phyloP scores from a whole-genome alignment of 2,888 invertebrate genomes.

The Patella pellucida region DNA sequence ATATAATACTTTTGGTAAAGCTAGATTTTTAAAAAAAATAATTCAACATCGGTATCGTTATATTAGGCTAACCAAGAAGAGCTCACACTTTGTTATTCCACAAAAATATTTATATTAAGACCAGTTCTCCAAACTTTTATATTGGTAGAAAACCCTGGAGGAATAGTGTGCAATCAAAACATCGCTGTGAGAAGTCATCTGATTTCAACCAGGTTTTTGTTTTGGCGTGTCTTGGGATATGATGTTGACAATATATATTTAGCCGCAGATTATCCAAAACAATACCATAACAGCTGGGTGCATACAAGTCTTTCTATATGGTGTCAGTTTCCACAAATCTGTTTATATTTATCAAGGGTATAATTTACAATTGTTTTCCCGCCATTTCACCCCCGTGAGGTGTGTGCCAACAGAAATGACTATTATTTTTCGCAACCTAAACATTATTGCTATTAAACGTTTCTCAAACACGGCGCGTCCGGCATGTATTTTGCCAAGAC shows the following conservation, averaged over 20 bases:
- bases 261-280: neutral
- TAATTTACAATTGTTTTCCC: slow-evolving; percentile 10
- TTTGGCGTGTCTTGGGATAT: too few relatives aligned
- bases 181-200: too few relatives aligned
- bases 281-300: slow-evolving; percentile 1
- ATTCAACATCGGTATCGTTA: too few relatives aligned
- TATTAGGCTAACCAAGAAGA: too few relatives aligned
- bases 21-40: too few relatives aligned
- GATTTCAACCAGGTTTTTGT: too few relatives aligned
- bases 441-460: slow-evolving; percentile 22
- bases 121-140: too few relatives aligned
- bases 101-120: too few relatives aligned
- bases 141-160: too few relatives aligned
- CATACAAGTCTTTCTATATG: neutral
- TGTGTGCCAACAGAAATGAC: slow-evolving; percentile 23
- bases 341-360: slow-evolving; percentile 9
- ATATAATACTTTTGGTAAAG: too few relatives aligned
- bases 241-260: neutral
- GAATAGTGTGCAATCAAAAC: too few relatives aligned
- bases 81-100: too few relatives aligned
- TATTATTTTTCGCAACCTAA: slow-evolving; percentile 35
- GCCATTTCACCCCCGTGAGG: slow-evolving; percentile 14
- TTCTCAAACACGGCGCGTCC: slow-evolving; percentile 18
- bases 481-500: slow-evolving; percentile 35
- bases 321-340: slow-evolving; percentile 12